Percentiles rank a stretch among this genome's conserved stretches.
Evolutionary conservation across 2,888 invertebrate species (phyloP).

Genomic region (Escarpia spicata): DNA sequence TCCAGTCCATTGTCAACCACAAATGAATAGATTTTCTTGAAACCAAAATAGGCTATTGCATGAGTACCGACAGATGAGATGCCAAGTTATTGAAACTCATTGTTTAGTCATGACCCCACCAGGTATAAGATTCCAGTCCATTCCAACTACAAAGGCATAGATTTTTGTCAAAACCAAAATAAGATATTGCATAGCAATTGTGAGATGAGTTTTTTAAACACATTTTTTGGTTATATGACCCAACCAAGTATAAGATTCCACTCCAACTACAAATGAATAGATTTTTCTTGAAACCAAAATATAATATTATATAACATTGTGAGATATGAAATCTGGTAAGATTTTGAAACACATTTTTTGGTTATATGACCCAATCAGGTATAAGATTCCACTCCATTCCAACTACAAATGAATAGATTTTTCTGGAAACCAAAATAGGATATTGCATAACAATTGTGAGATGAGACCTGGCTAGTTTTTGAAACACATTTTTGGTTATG

Average conservation of each 20-base stretch:
- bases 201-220: background rate
- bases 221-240: background rate
- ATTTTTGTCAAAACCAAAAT: too few species aligned
- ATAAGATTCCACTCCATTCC: background rate
- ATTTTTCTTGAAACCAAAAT: constrained; percentile 19
- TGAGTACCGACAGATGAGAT: background rate
- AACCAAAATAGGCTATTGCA: background rate
- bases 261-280: background rate
- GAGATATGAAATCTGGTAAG: background rate
- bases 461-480: background rate
- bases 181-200: too few species aligned
- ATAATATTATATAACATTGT: too few species aligned
- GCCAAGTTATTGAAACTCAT: background rate
- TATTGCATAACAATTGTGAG: background rate
- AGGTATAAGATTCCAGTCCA: too few species aligned
- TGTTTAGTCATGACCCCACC: background rate
- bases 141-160: too few species aligned
- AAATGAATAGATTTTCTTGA: constrained; percentile 17
- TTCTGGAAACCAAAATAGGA: background rate
- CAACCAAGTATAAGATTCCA: background rate
- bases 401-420: constrained; percentile 18
- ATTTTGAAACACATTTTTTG: background rate
- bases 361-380: background rate
- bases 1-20: constrained; percentile 17
- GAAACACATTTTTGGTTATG: background rate